Conservation (phyloP, 1,140 invertebrate genomes). For the Drosophila lacteicornis region DNA sequence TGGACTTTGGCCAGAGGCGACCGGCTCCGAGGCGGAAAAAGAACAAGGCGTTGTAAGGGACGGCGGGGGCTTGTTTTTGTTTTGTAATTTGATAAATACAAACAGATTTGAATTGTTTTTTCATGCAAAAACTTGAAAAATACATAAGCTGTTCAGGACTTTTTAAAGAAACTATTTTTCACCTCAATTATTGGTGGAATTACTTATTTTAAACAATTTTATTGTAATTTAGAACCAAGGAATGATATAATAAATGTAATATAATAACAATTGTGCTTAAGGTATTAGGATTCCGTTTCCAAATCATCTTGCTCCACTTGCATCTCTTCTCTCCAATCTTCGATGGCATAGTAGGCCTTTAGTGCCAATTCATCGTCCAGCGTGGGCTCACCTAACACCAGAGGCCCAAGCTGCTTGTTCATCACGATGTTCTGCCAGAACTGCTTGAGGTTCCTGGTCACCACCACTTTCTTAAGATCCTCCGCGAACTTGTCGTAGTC, state of each 20-base stretch:
- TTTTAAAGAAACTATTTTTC: too few relatives aligned
- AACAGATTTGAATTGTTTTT: too few relatives aligned
- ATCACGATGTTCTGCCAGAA: conserved; percentile 69
- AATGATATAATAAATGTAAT: not conserved
- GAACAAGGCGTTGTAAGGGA: conserved; percentile 16
- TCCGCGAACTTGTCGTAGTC: conserved; percentile 74
- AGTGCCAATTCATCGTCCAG: conserved; percentile 65
- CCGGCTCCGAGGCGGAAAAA: conserved; percentile 35
- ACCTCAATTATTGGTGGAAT: too few relatives aligned
- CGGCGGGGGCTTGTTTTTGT: too few relatives aligned
- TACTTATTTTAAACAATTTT: not conserved
- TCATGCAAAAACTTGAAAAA: too few relatives aligned
- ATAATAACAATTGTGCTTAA: not conserved
- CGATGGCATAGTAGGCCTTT: conserved; percentile 50
- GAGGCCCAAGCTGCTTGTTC: conserved; percentile 62
- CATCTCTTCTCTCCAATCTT: conserved; percentile 12
- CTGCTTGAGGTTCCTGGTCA: conserved; percentile 23
- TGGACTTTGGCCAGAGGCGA: conserved; percentile 72
- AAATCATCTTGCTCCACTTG: not conserved
- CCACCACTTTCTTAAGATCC: conserved; percentile 47
- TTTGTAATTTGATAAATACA: too few relatives aligned
- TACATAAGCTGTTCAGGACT: too few relatives aligned
- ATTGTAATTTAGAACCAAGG: not conserved
- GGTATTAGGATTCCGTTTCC: not conserved
- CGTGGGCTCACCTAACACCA: conserved; percentile 62